Base-by-base conservation (phyloP, 2,797 vertebrate genomes). In the Rhynchonycteris naso region DNA sequence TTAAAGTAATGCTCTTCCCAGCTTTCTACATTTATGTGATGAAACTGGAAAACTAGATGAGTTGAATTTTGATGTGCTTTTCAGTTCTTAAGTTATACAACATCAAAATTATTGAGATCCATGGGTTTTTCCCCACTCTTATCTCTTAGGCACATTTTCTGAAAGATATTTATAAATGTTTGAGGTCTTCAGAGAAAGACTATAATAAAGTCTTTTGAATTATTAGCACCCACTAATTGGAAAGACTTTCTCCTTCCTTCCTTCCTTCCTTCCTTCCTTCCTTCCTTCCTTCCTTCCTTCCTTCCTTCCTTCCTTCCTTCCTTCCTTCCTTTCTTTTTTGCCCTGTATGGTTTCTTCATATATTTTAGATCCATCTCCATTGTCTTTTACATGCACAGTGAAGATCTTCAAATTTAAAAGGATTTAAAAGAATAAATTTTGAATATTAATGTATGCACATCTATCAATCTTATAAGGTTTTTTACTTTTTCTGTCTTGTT, bases 31-130 rank as follows among this genome's bases (percentile, higher is more conserved):
- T 69, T 54, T 69, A 47, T 54, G 38, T 52, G 24, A 33, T 89
- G 13, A 71, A 94, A 76, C 28, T 5, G 9, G 33, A 84, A 92
- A 65, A 78, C 22, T 43, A 66, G 15, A 38, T 65, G 65, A 72
- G 35, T 72, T 84, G 26, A 92, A 89, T 92, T 92, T 78, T 88
- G 35, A 81, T 84, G 26, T 89, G 26, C 30, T 89, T 68, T 89
- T 89, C 26, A 74, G 47, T 47, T 89, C 58, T 92, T 66, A 79
- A 52, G 66, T 79, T 66, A 26, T 58, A 7, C 35, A 30, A 7
- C 47, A 58, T 63, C 71, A 83, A 56, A 88, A 47, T 88, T 92
- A 63, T n/a, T 63, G 63, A 75, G 12, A 19, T 76, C 50, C 6
- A 28, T 33, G 6, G 9, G 2, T 35, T 47, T 21, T 61, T 63